Evolutionary conservation across 1,140 invertebrate species (phyloP).

Genomic region (Aphaenogaster ashmeadi): DNA sequence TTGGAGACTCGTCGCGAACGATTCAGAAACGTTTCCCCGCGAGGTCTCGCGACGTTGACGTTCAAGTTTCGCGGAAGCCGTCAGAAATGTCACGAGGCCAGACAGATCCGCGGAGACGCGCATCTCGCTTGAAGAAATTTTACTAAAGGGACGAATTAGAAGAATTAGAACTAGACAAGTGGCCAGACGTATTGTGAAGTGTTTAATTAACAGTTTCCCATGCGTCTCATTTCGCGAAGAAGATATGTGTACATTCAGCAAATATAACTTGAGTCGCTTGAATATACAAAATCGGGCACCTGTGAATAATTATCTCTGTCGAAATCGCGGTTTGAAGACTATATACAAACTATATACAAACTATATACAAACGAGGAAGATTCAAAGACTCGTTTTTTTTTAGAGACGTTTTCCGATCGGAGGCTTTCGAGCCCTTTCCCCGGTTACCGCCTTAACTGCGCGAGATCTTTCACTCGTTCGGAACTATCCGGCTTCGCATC

Average conservation of each 20-base stretch:
- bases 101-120: not conserved
- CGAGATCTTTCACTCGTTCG: constrained; percentile 1
- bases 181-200: not conserved
- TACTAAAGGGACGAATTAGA: not conserved
- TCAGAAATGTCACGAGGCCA: constrained; percentile 6
- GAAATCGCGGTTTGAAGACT: not conserved
- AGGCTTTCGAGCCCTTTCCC: not conserved
- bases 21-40: not conserved
- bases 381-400: not conserved
- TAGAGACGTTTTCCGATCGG: not conserved
- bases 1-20: not conserved
- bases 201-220: not conserved
- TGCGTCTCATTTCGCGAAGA: not conserved
- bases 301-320: not conserved
- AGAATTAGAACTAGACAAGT: not conserved
- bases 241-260: not conserved
- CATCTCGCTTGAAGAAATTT: not conserved
- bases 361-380: not conserved
- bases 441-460: not conserved
- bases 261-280: not conserved
- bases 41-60: not conserved
- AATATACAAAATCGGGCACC: not conserved
- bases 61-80: constrained; percentile 4
- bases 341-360: not conserved
- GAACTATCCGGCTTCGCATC: not conserved